Percentiles rank a stretch among this genome's conserved stretches.
phyloP scores from a whole-genome alignment of 2,888 invertebrate species.

The Drosophila cognata region DNA sequence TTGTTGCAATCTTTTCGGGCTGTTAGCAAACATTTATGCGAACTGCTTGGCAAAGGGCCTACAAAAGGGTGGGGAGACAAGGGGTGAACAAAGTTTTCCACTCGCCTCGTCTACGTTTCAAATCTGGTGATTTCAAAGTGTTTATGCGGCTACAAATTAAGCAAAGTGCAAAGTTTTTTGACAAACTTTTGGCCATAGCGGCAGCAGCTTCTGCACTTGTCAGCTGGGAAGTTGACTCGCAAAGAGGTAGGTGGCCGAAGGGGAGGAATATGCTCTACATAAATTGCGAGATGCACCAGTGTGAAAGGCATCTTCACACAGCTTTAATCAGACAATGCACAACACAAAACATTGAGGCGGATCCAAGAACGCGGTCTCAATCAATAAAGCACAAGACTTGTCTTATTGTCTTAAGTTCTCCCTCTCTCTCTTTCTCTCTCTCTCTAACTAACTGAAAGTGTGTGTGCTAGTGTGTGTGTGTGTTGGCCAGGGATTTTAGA shows the following conservation, averaged over 20 bases:
- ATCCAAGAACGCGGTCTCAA: slow-evolving; percentile 36
- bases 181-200: slow-evolving; percentile 67
- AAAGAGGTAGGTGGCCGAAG: background rate
- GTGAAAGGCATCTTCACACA: slow-evolving; percentile 38
- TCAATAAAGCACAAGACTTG: slow-evolving; percentile 63
- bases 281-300: slow-evolving; percentile 74
- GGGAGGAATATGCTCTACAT: slow-evolving; percentile 45
- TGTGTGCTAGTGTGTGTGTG: slow-evolving; percentile 9
- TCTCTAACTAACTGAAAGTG: background rate
- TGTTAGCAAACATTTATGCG: slow-evolving; percentile 65
- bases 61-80: background rate
- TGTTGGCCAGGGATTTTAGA: slow-evolving; percentile 67
- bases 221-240: slow-evolving; percentile 51
- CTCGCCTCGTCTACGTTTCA: slow-evolving; percentile 46
- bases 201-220: slow-evolving; percentile 70
- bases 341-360: slow-evolving; percentile 14
- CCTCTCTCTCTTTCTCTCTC: slow-evolving; percentile 8
- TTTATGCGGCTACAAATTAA: slow-evolving; percentile 78
- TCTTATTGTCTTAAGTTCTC: slow-evolving; percentile 38
- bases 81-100: slow-evolving; percentile 52
- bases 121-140: slow-evolving; percentile 76
- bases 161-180: slow-evolving; percentile 67
- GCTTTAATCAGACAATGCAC: slow-evolving; percentile 55
- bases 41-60: background rate
- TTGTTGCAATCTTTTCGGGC: slow-evolving; percentile 71